These are phyloP conservation scores for Dinomys branickii DNA, from an alignment of 2,113 vertebrate genomes.

Conservation along the genomic window DNA sequence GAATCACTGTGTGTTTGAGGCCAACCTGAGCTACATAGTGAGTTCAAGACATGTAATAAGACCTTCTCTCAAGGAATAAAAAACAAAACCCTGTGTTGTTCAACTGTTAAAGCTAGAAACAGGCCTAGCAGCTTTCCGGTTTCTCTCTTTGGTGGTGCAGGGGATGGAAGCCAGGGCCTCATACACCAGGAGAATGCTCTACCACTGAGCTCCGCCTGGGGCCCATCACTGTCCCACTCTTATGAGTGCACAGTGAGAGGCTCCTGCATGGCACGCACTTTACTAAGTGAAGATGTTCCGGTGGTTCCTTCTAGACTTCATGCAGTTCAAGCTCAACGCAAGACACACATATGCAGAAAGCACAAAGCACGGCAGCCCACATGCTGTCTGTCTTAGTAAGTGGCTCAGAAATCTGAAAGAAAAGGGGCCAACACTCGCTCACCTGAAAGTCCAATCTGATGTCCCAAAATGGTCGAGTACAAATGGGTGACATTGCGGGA, in stretches of 20 bases:
- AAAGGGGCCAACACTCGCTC: constrained; percentile 22
- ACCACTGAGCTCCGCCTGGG: not conserved
- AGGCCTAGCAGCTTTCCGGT: not conserved
- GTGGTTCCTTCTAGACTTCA: not conserved
- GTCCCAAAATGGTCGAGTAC: constrained; percentile 93
- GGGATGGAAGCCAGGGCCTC: not conserved
- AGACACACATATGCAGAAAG: not conserved
- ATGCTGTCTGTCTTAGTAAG: not conserved
- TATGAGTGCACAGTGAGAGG: not conserved
- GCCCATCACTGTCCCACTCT: not conserved
- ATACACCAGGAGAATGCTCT: not conserved
- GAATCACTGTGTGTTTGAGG: not conserved
- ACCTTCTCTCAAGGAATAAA: not conserved
- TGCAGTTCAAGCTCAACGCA: not conserved
- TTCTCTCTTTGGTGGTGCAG: not conserved
- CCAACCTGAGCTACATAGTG: not conserved
- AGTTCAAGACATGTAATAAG: not conserved
- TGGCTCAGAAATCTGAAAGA: not conserved
- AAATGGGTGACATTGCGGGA: constrained; percentile 97
- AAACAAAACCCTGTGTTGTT: not conserved
- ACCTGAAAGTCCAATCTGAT: constrained; percentile 96
- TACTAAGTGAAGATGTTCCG: not conserved
- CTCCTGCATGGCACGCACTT: not conserved
- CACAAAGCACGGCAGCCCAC: not conserved
- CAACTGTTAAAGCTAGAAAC: not conserved